Percentiles rank a stretch among this genome's conserved stretches.
Conservation (phyloP, 2,113 vertebrate species). For the Plecotus auritus region DNA sequence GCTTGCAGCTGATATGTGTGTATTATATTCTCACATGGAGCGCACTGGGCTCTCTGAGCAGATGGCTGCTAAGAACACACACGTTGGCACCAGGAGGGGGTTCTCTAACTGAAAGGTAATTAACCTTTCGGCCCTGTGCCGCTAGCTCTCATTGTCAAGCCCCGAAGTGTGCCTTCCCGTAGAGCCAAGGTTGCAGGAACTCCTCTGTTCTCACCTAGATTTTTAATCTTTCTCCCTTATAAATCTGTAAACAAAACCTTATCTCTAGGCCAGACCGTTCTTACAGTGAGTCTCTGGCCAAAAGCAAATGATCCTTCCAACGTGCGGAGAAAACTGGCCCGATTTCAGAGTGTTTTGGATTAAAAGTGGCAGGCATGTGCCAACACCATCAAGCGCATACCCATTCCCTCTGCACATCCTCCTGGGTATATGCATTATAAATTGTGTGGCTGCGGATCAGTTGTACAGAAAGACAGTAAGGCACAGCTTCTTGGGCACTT, state of each 20-base stretch:
- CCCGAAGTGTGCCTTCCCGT: not conserved
- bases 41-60: not conserved
- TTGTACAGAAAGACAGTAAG: not conserved
- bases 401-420: not conserved
- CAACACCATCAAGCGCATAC: slow-evolving; percentile 6
- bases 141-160: not conserved
- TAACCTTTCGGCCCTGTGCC: not conserved
- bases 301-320: slow-evolving; percentile 49
- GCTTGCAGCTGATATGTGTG: not conserved
- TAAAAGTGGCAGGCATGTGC: slow-evolving; percentile 1
- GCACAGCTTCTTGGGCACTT: not conserved
- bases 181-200: not conserved
- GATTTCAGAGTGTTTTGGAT: slow-evolving; percentile 44
- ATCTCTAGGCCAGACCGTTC: slow-evolving; percentile 3
- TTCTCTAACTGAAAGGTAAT: slow-evolving; percentile 11
- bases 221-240: slow-evolving; percentile 47
- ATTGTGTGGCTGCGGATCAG: not conserved
- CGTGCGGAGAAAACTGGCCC: slow-evolving; percentile 16
- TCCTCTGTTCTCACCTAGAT: slow-evolving; percentile 17
- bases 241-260: slow-evolving; percentile 58
- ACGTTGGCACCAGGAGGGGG: not conserved
- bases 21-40: not conserved
- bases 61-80: not conserved
- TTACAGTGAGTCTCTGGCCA: not conserved
- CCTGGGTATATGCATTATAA: not conserved